Conservation (phyloP, 2,888 invertebrate genomes). For the Mesodorylaimus sp. region DNA sequence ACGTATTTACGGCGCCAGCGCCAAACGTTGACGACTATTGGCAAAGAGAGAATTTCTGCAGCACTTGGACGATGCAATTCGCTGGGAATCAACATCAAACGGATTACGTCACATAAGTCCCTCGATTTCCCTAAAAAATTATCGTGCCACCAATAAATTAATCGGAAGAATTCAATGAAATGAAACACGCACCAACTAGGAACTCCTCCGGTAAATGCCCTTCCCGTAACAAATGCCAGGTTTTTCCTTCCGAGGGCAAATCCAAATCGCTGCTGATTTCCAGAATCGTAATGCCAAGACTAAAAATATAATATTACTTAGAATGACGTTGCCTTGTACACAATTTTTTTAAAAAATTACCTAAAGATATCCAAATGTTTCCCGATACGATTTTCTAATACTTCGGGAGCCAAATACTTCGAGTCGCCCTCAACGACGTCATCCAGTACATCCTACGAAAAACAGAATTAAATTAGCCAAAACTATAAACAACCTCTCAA, state of each 20-base stretch:
- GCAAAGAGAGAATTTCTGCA: too few species aligned
- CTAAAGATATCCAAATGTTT: constrained; percentile 54
- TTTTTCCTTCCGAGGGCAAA: constrained; percentile 47
- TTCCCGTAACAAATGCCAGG: constrained; percentile 48
- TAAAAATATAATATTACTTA: constrained; percentile 17
- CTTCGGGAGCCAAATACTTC: constrained; percentile 53
- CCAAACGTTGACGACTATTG: too few species aligned
- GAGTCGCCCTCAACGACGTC: constrained; percentile 49
- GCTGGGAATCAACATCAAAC: too few species aligned
- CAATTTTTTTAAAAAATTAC: constrained; percentile 14
- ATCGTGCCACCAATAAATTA: too few species aligned
- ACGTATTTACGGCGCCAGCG: too few species aligned
- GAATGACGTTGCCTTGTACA: not conserved
- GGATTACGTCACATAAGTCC: too few species aligned
- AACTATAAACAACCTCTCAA: not conserved
- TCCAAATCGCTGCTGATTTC: constrained; percentile 52
- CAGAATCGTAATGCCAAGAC: constrained; percentile 51
- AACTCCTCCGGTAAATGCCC: constrained; percentile 40
- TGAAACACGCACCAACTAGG: too few species aligned
- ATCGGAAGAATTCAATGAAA: too few species aligned
- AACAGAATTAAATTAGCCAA: not conserved
- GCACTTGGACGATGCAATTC: too few species aligned
- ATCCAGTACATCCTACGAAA: constrained; percentile 15
- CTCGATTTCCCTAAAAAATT: too few species aligned
- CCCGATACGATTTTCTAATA: constrained; percentile 43